Evolutionary conservation across 2,797 vertebrate species (phyloP), one percentile per base, ranked within the genome.

Genomic region (Artibeus jamaicensis): DNA sequence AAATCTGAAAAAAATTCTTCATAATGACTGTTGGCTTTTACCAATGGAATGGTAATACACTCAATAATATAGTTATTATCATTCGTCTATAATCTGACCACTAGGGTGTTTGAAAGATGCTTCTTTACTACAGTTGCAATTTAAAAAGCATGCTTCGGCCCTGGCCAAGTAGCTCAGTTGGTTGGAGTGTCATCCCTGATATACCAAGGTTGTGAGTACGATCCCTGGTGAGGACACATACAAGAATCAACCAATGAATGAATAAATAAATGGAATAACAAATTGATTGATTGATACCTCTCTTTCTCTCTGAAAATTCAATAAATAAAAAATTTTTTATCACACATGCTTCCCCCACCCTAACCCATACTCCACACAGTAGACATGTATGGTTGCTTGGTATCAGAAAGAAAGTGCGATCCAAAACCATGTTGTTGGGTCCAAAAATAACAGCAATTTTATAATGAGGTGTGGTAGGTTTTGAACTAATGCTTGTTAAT

Each of bases 401-500:
- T 37, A 86, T 83, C 71, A 82, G 57, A 91, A 95, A 74, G 91
- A 77, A 95, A 96, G 81, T 82, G 9, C 5, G 78, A 50, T 78
- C 68, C 42, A 26, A 67, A 26, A 37, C 62, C 26, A 42, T 90
- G 8, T 87, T 24, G 22, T 71, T 91, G 32, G 24, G 57, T 82
- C 73, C 71, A 22, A 70, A 94, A 82, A 79, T 83, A 57, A 50
- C 70, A 78, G 46, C 26, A 71, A 39, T 65, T 82, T 67, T 88
- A 53, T 82, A 59, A 62, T 62, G 77, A 48, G 9, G 3, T 32
- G 14, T 71, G 53, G 14, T 39, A 48, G 50, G 39, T 83, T 93
- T 89, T 73, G 39, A 94, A 74, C 18, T 91, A 59, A 68, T 39
- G 26, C 65, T 90, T 82, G 76, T 96, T 93, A 71, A 62, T 92